Evolutionary conservation across 1,140 invertebrate genomes (phyloP).

Genomic region (Mya arenaria): DNA sequence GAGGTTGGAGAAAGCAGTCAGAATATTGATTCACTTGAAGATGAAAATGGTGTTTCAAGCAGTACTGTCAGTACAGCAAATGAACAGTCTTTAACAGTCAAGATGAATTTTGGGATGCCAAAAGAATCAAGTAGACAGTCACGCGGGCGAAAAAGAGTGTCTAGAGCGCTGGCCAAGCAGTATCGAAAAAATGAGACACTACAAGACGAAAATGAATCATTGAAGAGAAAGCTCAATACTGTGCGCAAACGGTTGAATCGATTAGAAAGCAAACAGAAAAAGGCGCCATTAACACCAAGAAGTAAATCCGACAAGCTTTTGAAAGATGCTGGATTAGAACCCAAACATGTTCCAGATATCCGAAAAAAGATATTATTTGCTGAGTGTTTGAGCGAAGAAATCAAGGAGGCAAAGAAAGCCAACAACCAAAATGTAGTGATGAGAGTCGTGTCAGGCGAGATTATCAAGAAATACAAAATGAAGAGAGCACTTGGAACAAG

Average conservation of each 20-base stretch:
- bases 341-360: too few species aligned
- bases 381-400: too few species aligned
- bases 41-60: neutral
- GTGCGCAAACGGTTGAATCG: neutral
- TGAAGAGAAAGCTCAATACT: conserved; percentile 17
- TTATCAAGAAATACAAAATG: too few species aligned
- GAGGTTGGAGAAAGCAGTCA: neutral
- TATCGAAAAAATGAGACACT: conserved; percentile 26
- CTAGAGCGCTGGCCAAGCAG: neutral
- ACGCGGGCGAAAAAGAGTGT: conserved; percentile 15
- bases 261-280: neutral
- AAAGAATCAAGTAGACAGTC: neutral
- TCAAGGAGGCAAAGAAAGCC: too few species aligned
- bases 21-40: neutral
- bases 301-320: too few species aligned
- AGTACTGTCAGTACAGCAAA: neutral
- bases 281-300: too few species aligned
- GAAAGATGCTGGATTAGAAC: too few species aligned
- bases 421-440: too few species aligned
- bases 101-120: neutral
- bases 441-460: too few species aligned
- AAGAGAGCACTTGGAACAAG: too few species aligned
- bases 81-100: neutral
- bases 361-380: too few species aligned
- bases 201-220: conserved; percentile 13